Evolutionary conservation across 2,113 vertebrate genomes (phyloP).

Genomic region (Helogale parvula): DNA sequence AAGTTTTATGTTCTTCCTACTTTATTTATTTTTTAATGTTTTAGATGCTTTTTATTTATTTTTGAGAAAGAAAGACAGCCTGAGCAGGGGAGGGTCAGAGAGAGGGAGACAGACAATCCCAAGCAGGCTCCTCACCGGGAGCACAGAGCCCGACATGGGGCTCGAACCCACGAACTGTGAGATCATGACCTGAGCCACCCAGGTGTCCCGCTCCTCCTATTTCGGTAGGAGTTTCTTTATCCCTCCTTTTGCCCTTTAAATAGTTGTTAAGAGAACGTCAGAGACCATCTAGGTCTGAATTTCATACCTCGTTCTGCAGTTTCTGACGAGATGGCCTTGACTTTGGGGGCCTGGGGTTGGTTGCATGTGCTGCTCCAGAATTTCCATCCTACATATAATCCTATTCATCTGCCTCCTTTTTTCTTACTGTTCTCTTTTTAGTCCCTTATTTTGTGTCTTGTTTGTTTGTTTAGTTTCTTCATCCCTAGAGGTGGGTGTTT

Average conservation of each 20-base stretch:
- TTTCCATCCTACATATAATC: neutral
- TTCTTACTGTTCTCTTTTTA: neutral
- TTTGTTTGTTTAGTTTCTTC: neutral
- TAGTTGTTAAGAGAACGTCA: neutral
- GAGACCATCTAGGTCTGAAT: neutral
- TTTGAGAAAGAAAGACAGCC: too few species aligned
- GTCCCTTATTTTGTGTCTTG: neutral
- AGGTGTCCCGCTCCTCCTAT: too few species aligned
- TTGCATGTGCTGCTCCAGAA: neutral
- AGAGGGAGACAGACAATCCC: too few species aligned
- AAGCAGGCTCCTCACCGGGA: too few species aligned
- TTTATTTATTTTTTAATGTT: too few species aligned
- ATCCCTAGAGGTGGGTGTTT: neutral
- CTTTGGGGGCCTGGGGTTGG: neutral
- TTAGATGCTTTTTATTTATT: too few species aligned
- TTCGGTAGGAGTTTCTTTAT: constrained; percentile 33
- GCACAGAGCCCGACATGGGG: too few species aligned
- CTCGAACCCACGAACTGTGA: too few species aligned
- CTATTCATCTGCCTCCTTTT: neutral
- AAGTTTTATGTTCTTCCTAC: neutral
- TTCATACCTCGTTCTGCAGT: neutral
- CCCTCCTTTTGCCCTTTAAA: neutral
- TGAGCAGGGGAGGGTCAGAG: too few species aligned
- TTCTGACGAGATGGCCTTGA: neutral
- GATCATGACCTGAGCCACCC: too few species aligned